phyloP scores from a whole-genome alignment of 2,888 invertebrate species.

The Rhamphomyia laevipes region DNA sequence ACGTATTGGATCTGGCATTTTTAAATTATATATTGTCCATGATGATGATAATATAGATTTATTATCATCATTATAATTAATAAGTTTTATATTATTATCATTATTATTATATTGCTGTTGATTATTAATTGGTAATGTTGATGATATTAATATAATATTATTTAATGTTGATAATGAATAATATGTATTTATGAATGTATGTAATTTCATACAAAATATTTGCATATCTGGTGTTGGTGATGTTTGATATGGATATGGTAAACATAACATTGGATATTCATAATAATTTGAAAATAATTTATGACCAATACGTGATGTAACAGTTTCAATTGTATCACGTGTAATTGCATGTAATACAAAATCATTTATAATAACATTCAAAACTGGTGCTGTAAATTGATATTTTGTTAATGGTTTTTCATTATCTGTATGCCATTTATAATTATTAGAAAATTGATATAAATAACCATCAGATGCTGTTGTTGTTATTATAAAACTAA shows the following conservation, averaged over 20 bases:
- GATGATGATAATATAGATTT: no score
- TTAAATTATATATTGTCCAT: slow-evolving; percentile 64
- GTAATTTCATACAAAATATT: slow-evolving; percentile 33
- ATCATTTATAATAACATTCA: slow-evolving; percentile 52
- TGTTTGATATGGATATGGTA: slow-evolving; percentile 32
- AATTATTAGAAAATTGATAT: slow-evolving; percentile 50
- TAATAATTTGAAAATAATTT: slow-evolving; percentile 42
- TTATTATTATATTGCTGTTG: no score
- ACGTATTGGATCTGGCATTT: slow-evolving; percentile 49
- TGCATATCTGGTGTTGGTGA: slow-evolving; percentile 31
- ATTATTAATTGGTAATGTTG: slow-evolving; percentile 15
- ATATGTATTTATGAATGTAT: slow-evolving; percentile 32
- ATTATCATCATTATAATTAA: no score
- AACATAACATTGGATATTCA: slow-evolving; percentile 33
- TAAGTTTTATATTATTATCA: no score
- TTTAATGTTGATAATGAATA: slow-evolving; percentile 31
- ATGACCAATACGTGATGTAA: slow-evolving; percentile 55
- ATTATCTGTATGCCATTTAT: slow-evolving; percentile 37
- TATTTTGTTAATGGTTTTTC: slow-evolving; percentile 51
- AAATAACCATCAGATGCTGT: slow-evolving; percentile 59
- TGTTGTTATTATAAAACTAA: slow-evolving; percentile 31
- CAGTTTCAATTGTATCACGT: slow-evolving; percentile 63
- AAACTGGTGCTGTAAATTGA: slow-evolving; percentile 59
- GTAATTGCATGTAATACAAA: slow-evolving; percentile 62
- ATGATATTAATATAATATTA: slow-evolving; percentile 32